Evolutionary conservation across 2,888 invertebrate species (phyloP), one percentile per base, ranked within the genome.

Genomic region (Dione juno): DNA sequence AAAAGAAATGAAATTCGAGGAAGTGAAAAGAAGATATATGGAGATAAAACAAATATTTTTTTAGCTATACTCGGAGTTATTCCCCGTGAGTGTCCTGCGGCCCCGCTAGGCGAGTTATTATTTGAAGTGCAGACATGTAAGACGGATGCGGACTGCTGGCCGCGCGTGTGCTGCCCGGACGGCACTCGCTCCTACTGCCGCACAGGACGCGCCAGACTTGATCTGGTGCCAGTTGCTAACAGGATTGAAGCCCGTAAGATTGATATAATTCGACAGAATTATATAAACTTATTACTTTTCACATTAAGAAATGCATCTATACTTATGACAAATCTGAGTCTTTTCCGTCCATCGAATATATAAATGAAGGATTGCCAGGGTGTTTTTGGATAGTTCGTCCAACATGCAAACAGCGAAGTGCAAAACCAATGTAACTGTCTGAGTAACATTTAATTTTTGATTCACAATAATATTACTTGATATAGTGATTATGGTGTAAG

Each of bases 101-200:
- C 95, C 64, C 95, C 96, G 2, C 87, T 96, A 19, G 95, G 96
- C 0, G 96, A 96, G 87, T 88, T 96, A 13, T 92, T 95, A 77
- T 95, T 96, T 83, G 95, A 96, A 71, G 94, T 96, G 16, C 95
- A 95, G 82, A 94, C 95, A 70, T 97, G 97, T 80, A 90, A 93
- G 77, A 89, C 89, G 0, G 96, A 97, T 80, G 87, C 93, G 16
- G 96, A 97, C 79, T 97, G 97, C 84, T 95, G 95, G 94, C 96
- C 96, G 14, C 92, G 96, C 37, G 94, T 97, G 70, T 97, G 97
- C 84, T 97, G 97, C 77, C 96, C 96, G 0, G 96, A 96, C 82
- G 95, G 94, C 76, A 87, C 87, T 2, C 94, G 94, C 65, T 95
- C 95, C 76, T 96, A 96, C 83, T 96, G 96, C 82, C 94, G 96